Base-by-base conservation (phyloP, 2,888 invertebrate species). In the Sarcophaga carnaria region DNA sequence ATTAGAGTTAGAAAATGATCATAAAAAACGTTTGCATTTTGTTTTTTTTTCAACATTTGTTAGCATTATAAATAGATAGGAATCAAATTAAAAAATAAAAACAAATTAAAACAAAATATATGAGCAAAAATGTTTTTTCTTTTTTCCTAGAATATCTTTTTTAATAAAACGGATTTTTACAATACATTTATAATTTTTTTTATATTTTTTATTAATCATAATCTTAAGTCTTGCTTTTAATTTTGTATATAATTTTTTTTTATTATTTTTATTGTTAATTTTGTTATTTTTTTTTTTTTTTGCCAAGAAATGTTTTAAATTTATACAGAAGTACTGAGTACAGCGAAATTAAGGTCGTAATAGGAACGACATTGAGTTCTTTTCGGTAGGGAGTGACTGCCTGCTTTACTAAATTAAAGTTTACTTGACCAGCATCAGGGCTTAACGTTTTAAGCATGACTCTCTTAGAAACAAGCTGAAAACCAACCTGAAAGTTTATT, bases 191-290 rank as follows among this genome's bases (percentile, higher is more conserved):
- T 37, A 77, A 67, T 59, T 77, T 67, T 67, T 59, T 81, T 67
- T 54, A 27, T 49, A 45, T 75, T 27, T 64, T 71, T 62, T 70
- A 3, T 49, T 54, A 71, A 64, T 20, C 70, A 4, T 62, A 62
- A 71, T 69, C 69, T 83, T 76, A 76, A 82, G 81, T 87, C 79
- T 87, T 76, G 37, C 67, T 62, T 84, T 81, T 78, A 72, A 74
- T 81, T 54, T 54, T 14, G 12, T 54, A 14, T 25, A 62, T 80
- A 66, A 60, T 79, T 49, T 70, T 79, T 47, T 69, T 70, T 62
- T 47, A 49, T 78, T 59, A 72, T 37, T 5, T 25, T 72, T 66
- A 22, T 49, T 75, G 66, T 79, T 66, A 59, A 81, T 49, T 20
- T 20, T 20, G 20, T 20, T 74, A 22, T 82, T 67, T 27, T 47